A percentile compares a stretch with the other conserved stretches of the same genome.
Conservation (phyloP, 2,888 invertebrate genomes). For the Agrotis exclamationis region DNA sequence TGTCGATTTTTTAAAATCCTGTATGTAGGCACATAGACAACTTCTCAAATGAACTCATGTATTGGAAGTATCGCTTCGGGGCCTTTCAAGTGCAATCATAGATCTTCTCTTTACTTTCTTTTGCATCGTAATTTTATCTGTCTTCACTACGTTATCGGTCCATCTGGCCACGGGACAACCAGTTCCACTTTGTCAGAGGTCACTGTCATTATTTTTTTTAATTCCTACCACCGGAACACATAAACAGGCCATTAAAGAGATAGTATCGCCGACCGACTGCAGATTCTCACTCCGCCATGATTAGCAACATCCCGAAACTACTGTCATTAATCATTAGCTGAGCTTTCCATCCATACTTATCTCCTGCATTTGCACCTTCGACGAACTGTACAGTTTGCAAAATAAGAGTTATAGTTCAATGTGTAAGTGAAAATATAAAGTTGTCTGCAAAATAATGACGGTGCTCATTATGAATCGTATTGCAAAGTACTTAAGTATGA, state of each 20-base stretch:
- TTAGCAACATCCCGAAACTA: slow-evolving; percentile 76
- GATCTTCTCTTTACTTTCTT: background rate
- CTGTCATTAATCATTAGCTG: slow-evolving; percentile 74
- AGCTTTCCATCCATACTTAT: slow-evolving; percentile 72
- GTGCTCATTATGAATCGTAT: slow-evolving; percentile 61
- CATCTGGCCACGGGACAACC: slow-evolving; percentile 33
- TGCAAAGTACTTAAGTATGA: slow-evolving; percentile 57
- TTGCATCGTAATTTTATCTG: background rate
- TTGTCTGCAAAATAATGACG: slow-evolving; percentile 53
- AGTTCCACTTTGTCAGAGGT: slow-evolving; percentile 31
- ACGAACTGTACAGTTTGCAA: slow-evolving; percentile 50
- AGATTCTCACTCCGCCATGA: slow-evolving; percentile 74
- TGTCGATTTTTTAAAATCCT: slow-evolving; percentile 10
- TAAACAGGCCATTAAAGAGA: slow-evolving; percentile 61
- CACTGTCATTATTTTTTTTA: slow-evolving; percentile 49
- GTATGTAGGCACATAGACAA: background rate
- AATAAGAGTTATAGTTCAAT: slow-evolving; percentile 64
- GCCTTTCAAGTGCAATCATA: background rate
- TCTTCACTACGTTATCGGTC: slow-evolving; percentile 33
- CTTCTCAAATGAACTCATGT: background rate
- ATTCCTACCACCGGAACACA: slow-evolving; percentile 45
- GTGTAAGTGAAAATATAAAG: slow-evolving; percentile 40
- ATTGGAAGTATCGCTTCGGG: background rate
- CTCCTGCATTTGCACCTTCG: slow-evolving; percentile 31
- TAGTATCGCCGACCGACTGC: slow-evolving; percentile 63